Base-by-base conservation (phyloP, 2,113 vertebrate species). In the Erythrocercus mccallii region DNA sequence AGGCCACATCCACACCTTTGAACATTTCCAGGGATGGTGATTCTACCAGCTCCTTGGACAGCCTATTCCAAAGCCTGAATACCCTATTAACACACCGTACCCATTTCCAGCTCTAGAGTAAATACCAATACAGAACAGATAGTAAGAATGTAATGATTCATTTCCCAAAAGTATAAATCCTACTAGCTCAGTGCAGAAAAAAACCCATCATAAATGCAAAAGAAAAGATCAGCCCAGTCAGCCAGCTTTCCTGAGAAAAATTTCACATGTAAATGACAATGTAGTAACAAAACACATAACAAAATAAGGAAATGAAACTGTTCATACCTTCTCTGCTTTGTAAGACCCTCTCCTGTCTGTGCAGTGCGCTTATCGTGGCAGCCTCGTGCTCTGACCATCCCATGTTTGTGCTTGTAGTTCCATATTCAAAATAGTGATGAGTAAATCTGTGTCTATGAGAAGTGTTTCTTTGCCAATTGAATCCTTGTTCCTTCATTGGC, bases 271-370 rank as follows among this genome's bases (percentile, higher is more conserved):
- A 11, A 83, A 66, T 58, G 31, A 57, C 15, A 77, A 11, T 11
- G 19, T 23, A 66, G 53, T 23, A 70, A 71, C 5, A 47, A 66
- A 91, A 31, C 16, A 69, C 15, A 24, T 9, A 35, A 50, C 17
- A 47, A 82, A 53, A 14, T 5, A n/a, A 57, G 23, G 45, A 86
- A 73, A 76, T 5, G 0, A 54, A 94, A 48, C 20, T 27, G 15
- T 14, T 81, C 84, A 8, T 96, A 92, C 88, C 90, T 94, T 68
- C 80, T 61, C 69, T 76, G 42, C 37, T 66, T 61, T 86, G 40
- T 53, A 65, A 65, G 33, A 30, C 4, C 12, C 28, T 11, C 54
- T 83, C 44, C 54, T 10, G 27, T 42, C 58, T 2, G 5, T 35
- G 70, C 47, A 45, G 44, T 5, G 24, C 0, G 0, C 24, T 92